Evolutionary conservation across 2,113 vertebrate species (phyloP), one percentile per base, ranked within the genome.

Genomic region (Egretta garzetta): DNA sequence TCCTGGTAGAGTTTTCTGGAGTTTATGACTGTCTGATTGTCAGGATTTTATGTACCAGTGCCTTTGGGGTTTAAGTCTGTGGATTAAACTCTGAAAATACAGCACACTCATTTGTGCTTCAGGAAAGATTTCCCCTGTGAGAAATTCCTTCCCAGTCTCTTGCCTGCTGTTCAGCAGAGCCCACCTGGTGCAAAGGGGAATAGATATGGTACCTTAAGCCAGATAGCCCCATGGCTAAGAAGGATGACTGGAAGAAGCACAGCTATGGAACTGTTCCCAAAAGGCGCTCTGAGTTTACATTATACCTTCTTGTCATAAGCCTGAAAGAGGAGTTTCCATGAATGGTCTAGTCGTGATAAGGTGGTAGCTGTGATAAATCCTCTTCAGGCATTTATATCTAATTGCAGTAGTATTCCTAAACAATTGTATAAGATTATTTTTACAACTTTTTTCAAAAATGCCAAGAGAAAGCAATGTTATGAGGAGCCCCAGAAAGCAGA

Each of bases 81-180:
- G 66, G 86, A 84, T 96, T 94, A 79, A 94, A 79, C 49, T 79
- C 59, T 93, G 60, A 82, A 87, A 94, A 60, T 60, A 82, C 37
- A 83, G n/a, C 52, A 37, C 8, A 3, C 60, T 86, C 18, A n/a
- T 71, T 85, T 91, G 83, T 92, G 56, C 30, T 75, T 74, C 18
- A 20, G 75, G 56, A 93, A 81, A 24, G 63, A 71, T 91, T 91
- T 88, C 55, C 84, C 45, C 63, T 41, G 50, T 77, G 64, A 84
- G 70, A 52, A 86, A 33, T 88, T 93, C 41, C 76, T 86, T 66
- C 59, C 52, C 17, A 32, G 30, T 52, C 55, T 73, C 32, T 89
- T 89, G 50, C 64, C 9, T 93, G n/a, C 45, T 87, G 60, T 72
- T 79, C 49, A 49, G 52, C 52, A 79, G 60, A 59, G 11, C 60